These are phyloP conservation scores for Chaetogeoica ovagalla DNA, from an alignment of 2,888 invertebrate species.

Conservation along the genomic window DNA sequence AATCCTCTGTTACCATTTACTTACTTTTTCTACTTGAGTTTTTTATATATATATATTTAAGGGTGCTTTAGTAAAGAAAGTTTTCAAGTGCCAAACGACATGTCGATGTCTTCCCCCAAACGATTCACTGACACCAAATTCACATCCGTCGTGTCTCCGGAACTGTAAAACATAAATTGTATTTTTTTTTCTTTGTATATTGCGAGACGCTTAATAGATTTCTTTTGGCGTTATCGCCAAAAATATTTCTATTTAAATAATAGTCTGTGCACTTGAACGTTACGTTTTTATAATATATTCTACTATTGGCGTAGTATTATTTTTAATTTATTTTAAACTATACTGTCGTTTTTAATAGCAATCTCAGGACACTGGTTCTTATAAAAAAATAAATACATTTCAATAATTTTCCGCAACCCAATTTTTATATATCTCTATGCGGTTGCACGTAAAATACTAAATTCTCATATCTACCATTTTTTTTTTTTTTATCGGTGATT, in stretches of 20 bases:
- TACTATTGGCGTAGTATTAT: background rate
- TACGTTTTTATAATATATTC: background rate
- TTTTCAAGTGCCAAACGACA: constrained; percentile 30
- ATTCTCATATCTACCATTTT: no score
- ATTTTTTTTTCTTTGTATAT: background rate
- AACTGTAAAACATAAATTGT: constrained; percentile 32
- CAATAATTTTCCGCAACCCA: no score
- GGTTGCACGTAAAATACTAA: no score
- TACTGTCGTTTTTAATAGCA: no score
- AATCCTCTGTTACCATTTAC: constrained; percentile 24
- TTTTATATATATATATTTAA: constrained; percentile 17
- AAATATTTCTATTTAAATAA: constrained; percentile 18
- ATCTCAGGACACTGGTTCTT: no score
- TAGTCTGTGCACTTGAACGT: no score
- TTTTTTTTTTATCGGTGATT: no score
- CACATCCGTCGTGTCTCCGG: constrained; percentile 33
- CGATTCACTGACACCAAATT: constrained; percentile 9
- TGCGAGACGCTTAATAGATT: constrained; percentile 34
- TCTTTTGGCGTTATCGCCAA: background rate
- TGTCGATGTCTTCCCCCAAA: constrained; percentile 21
- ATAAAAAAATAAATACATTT: no score
- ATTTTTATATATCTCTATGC: no score
- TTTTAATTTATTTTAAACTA: no score
- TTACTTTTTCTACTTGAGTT: background rate
- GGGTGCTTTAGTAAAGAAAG: constrained; percentile 42